Evolutionary conservation across 2,888 invertebrate genomes (phyloP).

Genomic region (Mythimna pallens): DNA sequence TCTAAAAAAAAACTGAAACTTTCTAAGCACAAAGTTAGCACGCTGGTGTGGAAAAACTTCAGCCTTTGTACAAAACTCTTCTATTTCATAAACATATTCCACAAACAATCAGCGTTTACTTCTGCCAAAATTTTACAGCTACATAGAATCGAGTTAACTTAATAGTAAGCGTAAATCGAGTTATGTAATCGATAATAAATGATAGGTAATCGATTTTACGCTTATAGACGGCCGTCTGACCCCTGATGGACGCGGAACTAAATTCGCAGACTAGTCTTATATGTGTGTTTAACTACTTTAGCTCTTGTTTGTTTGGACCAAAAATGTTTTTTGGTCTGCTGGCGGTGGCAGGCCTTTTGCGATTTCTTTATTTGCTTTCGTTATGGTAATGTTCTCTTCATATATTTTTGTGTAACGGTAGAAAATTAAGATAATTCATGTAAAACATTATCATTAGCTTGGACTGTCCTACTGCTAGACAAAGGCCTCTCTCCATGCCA

Average conservation of each 20-base stretch:
- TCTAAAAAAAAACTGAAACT: too few relatives aligned
- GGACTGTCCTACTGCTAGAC: too few relatives aligned
- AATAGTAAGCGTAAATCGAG: background rate
- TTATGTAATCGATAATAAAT: conserved; percentile 16
- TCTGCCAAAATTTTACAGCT: background rate
- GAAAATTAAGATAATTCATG: background rate
- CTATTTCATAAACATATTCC: too few relatives aligned
- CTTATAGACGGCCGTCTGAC: conserved; percentile 22
- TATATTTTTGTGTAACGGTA: background rate
- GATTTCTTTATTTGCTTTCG: background rate
- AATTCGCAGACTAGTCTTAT: conserved; percentile 13
- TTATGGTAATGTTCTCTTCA: too few relatives aligned
- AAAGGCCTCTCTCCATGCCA: too few relatives aligned
- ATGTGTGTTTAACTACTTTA: background rate
- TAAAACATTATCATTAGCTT: too few relatives aligned
- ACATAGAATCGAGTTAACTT: background rate
- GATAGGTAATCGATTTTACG: conserved; percentile 40
- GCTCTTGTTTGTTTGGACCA: background rate
- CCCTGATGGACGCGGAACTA: conserved; percentile 29
- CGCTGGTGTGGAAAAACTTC: too few relatives aligned
- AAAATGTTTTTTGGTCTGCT: too few relatives aligned
- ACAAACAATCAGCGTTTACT: background rate
- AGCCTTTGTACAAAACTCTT: too few relatives aligned
- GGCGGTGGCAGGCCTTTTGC: background rate
- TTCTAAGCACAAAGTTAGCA: too few relatives aligned